Evolutionary conservation across 2,113 vertebrate species (phyloP).

Genomic region (Otolemur garnettii): DNA sequence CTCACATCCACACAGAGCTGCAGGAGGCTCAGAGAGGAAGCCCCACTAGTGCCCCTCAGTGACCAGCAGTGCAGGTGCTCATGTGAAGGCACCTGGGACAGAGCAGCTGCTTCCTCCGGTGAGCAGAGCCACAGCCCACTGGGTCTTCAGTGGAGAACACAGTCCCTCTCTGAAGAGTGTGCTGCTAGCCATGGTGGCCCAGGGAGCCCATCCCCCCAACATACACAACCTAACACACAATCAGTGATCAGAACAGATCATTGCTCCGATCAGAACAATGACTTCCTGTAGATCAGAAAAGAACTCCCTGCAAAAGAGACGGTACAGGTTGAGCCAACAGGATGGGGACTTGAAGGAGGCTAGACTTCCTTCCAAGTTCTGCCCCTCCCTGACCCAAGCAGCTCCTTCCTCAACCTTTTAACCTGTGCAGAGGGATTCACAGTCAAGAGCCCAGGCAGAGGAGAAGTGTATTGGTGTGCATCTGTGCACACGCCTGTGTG

Average conservation of each 20-base stretch:
- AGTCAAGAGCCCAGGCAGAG: not conserved
- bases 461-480: not conserved
- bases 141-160: not conserved
- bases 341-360: not conserved
- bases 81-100: not conserved
- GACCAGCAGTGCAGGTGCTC: not conserved
- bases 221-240: not conserved
- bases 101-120: not conserved
- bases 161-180: accelerated
- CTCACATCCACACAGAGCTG: not conserved
- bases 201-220: too few relatives aligned
- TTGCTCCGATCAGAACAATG: too few relatives aligned
- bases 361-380: not conserved
- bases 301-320: not conserved
- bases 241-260: not conserved
- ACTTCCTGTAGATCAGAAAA: not conserved
- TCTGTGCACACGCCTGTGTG: too few relatives aligned
- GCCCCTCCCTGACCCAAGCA: not conserved
- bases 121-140: not conserved
- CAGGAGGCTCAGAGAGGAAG: not conserved
- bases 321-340: not conserved
- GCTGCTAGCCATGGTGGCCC: too few relatives aligned
- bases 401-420: not conserved
- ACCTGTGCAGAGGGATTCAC: not conserved
- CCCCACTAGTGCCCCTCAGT: accelerated